phyloP scores from a whole-genome alignment of 1,140 invertebrate genomes.

The Papilio polytes region DNA sequence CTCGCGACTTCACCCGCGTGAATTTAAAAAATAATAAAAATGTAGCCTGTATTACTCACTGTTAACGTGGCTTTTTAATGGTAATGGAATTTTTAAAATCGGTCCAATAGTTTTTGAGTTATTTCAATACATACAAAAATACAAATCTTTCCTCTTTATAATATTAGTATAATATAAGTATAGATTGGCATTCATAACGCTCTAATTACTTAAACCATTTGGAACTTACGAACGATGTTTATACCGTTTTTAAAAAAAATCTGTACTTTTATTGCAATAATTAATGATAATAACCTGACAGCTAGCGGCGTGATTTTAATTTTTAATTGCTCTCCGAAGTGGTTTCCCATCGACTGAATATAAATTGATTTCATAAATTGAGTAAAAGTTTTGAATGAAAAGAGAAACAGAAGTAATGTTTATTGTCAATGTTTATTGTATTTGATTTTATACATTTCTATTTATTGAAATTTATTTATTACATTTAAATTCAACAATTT shows the following conservation, averaged over 20 bases:
- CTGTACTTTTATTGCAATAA: not conserved
- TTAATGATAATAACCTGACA: not conserved
- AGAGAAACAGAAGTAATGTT: not conserved
- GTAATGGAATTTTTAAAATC: no score
- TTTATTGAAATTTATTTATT: not conserved
- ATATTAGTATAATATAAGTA: no score
- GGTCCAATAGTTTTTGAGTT: no score
- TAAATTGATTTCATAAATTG: not conserved
- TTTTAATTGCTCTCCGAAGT: constrained; percentile 9
- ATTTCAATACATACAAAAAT: no score
- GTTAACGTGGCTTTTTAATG: no score
- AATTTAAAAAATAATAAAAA: no score
- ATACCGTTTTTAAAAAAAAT: not conserved
- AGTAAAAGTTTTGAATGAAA: not conserved
- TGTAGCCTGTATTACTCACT: no score
- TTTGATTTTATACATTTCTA: not conserved
- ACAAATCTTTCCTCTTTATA: no score
- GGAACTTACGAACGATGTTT: not conserved
- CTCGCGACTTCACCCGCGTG: no score
- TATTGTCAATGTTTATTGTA: not conserved
- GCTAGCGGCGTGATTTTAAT: not conserved
- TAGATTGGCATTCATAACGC: no score
- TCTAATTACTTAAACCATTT: not conserved
- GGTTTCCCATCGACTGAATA: not conserved
- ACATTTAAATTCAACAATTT: not conserved